phyloP scores from a whole-genome alignment of 1,140 invertebrate species.

The Hyles vespertilio region DNA sequence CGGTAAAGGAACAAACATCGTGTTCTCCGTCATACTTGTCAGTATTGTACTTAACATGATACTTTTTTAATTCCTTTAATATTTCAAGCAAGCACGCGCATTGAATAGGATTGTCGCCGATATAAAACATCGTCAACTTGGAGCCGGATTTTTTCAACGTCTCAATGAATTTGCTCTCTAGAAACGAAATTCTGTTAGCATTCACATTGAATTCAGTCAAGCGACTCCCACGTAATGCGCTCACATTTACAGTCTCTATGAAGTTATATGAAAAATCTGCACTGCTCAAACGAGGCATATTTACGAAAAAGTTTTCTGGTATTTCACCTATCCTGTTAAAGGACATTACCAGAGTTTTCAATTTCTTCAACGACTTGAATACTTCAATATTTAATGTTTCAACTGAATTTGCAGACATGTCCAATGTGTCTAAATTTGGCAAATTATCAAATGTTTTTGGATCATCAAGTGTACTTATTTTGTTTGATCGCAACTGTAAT shows the following conservation, averaged over 20 bases:
- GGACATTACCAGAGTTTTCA: slow-evolving; percentile 41
- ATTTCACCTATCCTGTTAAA: slow-evolving; percentile 43
- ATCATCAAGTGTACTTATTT: background rate
- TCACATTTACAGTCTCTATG: slow-evolving; percentile 40
- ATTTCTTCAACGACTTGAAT: slow-evolving; percentile 40
- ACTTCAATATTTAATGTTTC: slow-evolving; percentile 36
- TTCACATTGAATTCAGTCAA: slow-evolving; percentile 51
- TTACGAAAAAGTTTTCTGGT: slow-evolving; percentile 44
- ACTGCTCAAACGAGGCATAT: slow-evolving; percentile 35
- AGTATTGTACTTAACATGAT: slow-evolving; percentile 41
- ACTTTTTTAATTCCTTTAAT: slow-evolving; percentile 45
- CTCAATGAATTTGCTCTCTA: slow-evolving; percentile 54
- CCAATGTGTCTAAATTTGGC: slow-evolving; percentile 32
- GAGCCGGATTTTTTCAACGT: slow-evolving; percentile 51
- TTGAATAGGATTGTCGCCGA: slow-evolving; percentile 65
- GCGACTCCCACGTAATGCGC: slow-evolving; percentile 41
- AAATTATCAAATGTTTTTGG: slow-evolving; percentile 1
- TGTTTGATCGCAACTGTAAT: background rate
- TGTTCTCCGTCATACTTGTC: slow-evolving; percentile 39
- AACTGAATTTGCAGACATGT: slow-evolving; percentile 45
- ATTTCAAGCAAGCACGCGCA: slow-evolving; percentile 51
- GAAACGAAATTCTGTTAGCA: slow-evolving; percentile 51
- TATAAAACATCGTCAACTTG: slow-evolving; percentile 45
- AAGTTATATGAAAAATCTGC: slow-evolving; percentile 50
- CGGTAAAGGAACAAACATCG: slow-evolving; percentile 42